Evolutionary conservation across 2,888 invertebrate species (phyloP), one percentile per base, ranked within the genome.

Genomic region (Tinea pellionella): DNA sequence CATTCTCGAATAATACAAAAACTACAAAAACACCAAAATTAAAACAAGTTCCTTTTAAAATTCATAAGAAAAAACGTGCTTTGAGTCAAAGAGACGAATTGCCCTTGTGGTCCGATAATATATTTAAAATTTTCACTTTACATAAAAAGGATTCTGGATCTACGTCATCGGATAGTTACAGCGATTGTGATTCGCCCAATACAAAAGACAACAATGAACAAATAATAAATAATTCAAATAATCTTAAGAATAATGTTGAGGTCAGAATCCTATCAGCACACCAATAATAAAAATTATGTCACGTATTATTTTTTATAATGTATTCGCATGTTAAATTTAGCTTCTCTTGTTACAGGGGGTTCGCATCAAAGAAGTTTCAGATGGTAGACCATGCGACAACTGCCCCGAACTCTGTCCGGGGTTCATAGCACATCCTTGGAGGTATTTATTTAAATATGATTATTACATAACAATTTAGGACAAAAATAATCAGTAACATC

Each of bases 381-480:
- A 94, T 66, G 96, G 96, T 19, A 93, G 95, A 68, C 94, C 95
- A 43, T 97, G 96, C 72, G 91, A 94, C 72, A 91, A 92, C 72
- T 97, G 96, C 75, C 92, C 91, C 61, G 93, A 94, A 69, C 88
- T 91, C 63, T 96, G 96, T 76, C 89, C 93, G 12, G 96, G 96
- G 57, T 97, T 94, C 80, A 90, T 90, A 62, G 91, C 93, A 61
- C 96, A 97, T 78, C 88, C 90, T 67, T 97, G 96, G 96, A 93
- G 96, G 96, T 96, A 82, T 9, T 12, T 37, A 37, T 30, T 30
- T 24, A 24, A 24, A 24, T 24, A 57, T 15, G 32, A 3, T 19
- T 32, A 57, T 53, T 32, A 57, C 57, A 32, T 19, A 32, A 32
- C 32, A 19, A 53, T 18, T 29, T n/a, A 47, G 16, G 47, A 16